Percentiles rank a stretch among this genome's conserved stretches.
phyloP scores from a whole-genome alignment of 2,113 vertebrate genomes.

The Eretmochelys imbricata region DNA sequence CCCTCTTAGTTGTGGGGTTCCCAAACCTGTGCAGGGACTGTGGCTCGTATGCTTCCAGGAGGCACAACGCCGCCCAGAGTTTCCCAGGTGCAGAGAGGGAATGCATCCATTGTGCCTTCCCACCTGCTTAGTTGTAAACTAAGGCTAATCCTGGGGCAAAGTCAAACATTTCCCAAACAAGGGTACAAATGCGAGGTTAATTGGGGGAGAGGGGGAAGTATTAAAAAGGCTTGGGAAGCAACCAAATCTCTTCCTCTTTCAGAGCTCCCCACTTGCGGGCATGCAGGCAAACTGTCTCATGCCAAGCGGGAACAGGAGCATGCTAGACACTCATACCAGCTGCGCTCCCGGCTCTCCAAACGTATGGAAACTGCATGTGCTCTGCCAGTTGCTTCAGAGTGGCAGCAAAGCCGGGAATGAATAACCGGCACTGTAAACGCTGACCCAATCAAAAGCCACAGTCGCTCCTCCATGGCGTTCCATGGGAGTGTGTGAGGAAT shows the following conservation, averaged over 20 bases:
- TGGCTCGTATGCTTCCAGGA: not conserved
- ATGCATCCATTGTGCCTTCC: not conserved
- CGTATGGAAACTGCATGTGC: too few species aligned
- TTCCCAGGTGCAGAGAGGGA: not conserved
- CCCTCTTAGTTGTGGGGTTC: not conserved
- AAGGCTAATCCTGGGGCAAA: not conserved
- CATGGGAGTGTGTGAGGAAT: not conserved
- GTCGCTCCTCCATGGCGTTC: not conserved
- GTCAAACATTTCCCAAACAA: not conserved
- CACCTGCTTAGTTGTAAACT: not conserved
- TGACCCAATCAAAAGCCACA: not conserved
- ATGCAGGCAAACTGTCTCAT: not conserved
- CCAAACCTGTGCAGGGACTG: too few species aligned
- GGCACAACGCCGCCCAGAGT: too few species aligned
- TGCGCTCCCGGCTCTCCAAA: fast-evolving
- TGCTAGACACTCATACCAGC: fast-evolving
- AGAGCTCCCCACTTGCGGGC: not conserved
- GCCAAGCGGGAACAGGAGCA: not conserved
- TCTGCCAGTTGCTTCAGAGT: too few species aligned
- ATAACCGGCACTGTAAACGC: not conserved
- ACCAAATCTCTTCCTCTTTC: fast-evolving
- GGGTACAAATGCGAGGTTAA: fast-evolving
- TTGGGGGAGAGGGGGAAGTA: not conserved
- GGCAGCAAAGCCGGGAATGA: fast-evolving
- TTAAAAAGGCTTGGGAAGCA: not conserved